Base-by-base conservation (phyloP, 2,888 invertebrate genomes). In the Pseudoips prasinana region DNA sequence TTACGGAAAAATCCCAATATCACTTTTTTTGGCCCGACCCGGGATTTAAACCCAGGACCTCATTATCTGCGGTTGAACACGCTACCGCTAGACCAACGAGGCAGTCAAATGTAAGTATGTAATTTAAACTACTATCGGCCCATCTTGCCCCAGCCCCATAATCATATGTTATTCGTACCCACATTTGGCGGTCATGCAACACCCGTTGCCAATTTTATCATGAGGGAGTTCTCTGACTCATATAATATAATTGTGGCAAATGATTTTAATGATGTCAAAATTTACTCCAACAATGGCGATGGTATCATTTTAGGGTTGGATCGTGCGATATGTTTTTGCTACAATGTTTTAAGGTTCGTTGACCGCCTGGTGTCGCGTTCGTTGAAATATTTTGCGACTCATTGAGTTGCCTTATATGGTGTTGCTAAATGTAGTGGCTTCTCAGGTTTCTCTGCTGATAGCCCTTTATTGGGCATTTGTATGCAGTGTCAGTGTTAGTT, bases 231-330 rank as follows among this genome's bases (percentile, higher is more conserved):
- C 7, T 29, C 47, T 41, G 45, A 42, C 31, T 37, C 52, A 47
- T 45, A 22, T 45, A n/a, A 20, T 10, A 43, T 65, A 72, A 72
- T 72, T 73, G 62, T 47, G 44, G 46, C 50, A 66, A 68, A 72
- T 70, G 59, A 70, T 72, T 64, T 66, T 67, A 67, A 73, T 66
- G 61, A 67, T 61, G 60, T 55, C 52, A 57, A 65, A 73, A 69
- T 70, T 67, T 61, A 58, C 50, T 48, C 40, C 22, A 38, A 58
- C 57, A 58, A 58, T 65, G 56, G 56, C 62, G 70, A 72, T 55
- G 47, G 42, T 69, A 73, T 64, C 62, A 22, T 33, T 38, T 29
- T 37, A 31, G 29, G 50, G 41, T 43, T 51, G 47, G 8, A n/a
- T 7, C 27, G 42, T 40, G 36, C 50, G 54, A 49, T 53, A 41